Base-by-base conservation (phyloP, 2,888 invertebrate species). In the Junonia oenone region DNA sequence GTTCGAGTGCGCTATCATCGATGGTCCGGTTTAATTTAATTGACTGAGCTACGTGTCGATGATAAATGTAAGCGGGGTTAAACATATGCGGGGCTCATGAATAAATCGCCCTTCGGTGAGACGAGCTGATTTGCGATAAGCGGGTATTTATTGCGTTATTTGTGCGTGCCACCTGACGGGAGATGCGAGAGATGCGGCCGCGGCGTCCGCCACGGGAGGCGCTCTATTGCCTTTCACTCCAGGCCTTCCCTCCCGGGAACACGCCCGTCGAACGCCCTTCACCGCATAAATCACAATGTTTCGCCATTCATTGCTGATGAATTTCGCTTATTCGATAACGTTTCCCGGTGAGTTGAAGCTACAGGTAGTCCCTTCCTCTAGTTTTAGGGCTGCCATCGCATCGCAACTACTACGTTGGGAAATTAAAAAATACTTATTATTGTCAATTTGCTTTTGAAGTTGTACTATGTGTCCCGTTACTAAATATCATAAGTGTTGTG, bases 101-200 rank as follows among this genome's bases (percentile, higher is more conserved):
- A 88, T 89, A 88, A 81, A 88, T 87, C 80, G 83, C 75, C 77
- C 74, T 77, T 78, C 75, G 76, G 77, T 77, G 81, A 81, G 84
- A 83, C 73, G 81, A 84, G 78, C 81, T 85, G 89, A 90, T 90
- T 88, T 85, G 88, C 86, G 89, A 89, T 89, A 89, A 88, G 86
- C 81, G 73, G 69, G 78, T 86, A 88, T 89, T 88, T 88, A 89
- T 88, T 86, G 82, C 81, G 80, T 81, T 82, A 86, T 84, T 83
- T 83, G 82, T 82, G 76, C 77, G 71, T 69, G 77, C 77, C 81
- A 83, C 85, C 75, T 78, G 76, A 76, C 70, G 72, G 46, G 62
- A 56, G 58, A 55, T 46, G 55, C 52, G 66, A 62, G 56, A 57
- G 67, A 56, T 63, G 60, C 53, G 61, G 63, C 61, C 63, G 67